These are phyloP conservation scores for Anthophora plumipes DNA, from an alignment of 2,888 invertebrate genomes.

Conservation along the genomic window DNA sequence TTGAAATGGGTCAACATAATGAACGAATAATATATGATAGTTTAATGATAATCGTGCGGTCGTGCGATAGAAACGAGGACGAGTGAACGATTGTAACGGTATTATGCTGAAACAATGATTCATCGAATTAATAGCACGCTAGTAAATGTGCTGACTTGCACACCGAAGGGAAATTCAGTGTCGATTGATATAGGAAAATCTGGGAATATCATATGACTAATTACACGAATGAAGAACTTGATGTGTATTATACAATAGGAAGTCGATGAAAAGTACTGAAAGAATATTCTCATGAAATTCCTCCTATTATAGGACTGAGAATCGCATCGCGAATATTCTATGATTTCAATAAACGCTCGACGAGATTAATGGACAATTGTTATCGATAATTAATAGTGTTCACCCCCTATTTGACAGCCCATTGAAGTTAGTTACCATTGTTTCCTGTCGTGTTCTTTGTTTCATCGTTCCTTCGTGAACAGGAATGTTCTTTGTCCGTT, in stretches of 20 bases:
- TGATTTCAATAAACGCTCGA: conserved; percentile 32
- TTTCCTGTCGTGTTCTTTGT: conserved; percentile 35
- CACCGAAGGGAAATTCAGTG: background rate
- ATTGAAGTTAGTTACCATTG: conserved; percentile 55
- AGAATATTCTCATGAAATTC: background rate
- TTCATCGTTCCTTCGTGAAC: conserved; percentile 41
- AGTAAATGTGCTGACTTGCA: conserved; percentile 13
- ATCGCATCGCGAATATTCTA: background rate
- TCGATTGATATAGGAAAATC: background rate
- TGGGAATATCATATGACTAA: background rate
- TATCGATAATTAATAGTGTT: conserved; percentile 44
- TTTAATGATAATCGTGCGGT: conserved; percentile 24
- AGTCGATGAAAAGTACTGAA: background rate
- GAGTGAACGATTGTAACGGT: background rate
- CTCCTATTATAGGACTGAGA: background rate
- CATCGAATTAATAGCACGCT: conserved; percentile 22
- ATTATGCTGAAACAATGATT: conserved; percentile 17
- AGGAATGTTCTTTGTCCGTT: conserved; percentile 44
- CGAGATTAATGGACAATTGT: conserved; percentile 44
- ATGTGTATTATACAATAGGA: background rate
- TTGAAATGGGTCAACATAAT: background rate
- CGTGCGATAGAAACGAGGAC: background rate
- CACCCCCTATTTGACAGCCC: conserved; percentile 32
- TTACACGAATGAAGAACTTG: background rate
- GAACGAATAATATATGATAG: conserved; percentile 8